A percentile compares a stretch with the other conserved stretches of the same genome.
phyloP scores from a whole-genome alignment of 2,113 vertebrate species.

The Seriola rivoliana region DNA sequence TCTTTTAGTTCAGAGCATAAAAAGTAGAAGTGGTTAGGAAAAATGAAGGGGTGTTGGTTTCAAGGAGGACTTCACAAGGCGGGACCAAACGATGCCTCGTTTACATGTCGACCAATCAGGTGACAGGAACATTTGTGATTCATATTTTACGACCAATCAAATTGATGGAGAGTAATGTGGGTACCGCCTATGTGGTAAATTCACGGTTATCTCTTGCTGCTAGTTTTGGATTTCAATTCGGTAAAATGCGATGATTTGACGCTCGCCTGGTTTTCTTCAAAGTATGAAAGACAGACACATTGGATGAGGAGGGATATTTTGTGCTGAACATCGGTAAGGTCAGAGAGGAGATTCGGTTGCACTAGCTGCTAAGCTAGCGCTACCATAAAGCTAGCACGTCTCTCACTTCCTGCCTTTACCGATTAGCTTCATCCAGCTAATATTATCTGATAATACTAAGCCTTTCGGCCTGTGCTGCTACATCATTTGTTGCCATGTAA shows the following conservation, averaged over 20 bases:
- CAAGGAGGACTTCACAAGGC: neutral
- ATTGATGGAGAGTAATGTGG: neutral
- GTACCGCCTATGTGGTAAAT: conserved; percentile 24
- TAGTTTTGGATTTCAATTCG: conserved; percentile 1
- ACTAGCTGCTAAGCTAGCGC: conserved; percentile 20
- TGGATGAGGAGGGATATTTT: conserved; percentile 29
- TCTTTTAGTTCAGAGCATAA: too few relatives aligned
- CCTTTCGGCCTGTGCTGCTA: neutral
- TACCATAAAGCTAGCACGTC: conserved; percentile 50
- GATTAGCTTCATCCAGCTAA: conserved; percentile 37
- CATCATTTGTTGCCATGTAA: neutral
- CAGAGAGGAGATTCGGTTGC: neutral
- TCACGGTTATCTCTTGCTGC: conserved; percentile 9
- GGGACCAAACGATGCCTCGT: neutral
- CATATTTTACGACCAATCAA: conserved; percentile 63
- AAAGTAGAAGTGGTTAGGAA: neutral
- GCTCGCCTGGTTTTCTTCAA: fast-evolving
- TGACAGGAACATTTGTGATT: fast-evolving
- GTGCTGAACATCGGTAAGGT: conserved; percentile 39
- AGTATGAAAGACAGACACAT: conserved; percentile 36
- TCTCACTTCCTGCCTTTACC: conserved; percentile 50
- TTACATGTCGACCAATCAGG: conserved; percentile 57
- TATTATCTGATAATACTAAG: neutral
- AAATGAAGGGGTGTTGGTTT: neutral
- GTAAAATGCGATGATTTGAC: conserved; percentile 5